These are phyloP conservation scores for Odontomyia ornata DNA, from an alignment of 2,888 invertebrate species.

Conservation along the genomic window DNA sequence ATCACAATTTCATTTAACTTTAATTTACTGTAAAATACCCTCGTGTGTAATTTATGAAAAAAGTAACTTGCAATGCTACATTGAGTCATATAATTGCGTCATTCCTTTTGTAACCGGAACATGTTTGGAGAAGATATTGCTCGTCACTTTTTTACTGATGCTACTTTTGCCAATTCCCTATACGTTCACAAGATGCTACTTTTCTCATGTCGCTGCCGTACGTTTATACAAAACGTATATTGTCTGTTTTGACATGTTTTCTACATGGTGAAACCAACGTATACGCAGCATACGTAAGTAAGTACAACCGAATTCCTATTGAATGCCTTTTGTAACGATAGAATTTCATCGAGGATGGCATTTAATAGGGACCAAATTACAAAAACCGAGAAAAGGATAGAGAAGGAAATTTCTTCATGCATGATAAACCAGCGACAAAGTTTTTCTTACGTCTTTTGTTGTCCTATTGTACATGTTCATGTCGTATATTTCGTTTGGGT, in stretches of 20 bases:
- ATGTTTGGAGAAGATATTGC: neutral
- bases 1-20: neutral
- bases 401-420: conserved; percentile 47
- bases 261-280: neutral
- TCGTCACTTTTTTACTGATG: neutral
- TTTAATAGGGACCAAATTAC: conserved; percentile 39
- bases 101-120: conserved; percentile 10
- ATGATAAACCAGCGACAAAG: conserved; percentile 43
- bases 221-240: conserved; percentile 2
- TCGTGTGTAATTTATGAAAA: neutral
- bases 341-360: conserved; percentile 32
- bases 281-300: no score
- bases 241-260: conserved; percentile 35
- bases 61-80: neutral
- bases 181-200: neutral
- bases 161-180: neutral
- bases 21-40: neutral
- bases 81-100: neutral
- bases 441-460: conserved; percentile 3
- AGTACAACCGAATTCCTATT: conserved; percentile 25
- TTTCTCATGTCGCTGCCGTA: neutral
- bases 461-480: neutral
- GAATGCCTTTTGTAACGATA: conserved; percentile 39
- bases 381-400: conserved; percentile 19
- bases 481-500: neutral